A percentile compares a stretch with the other conserved stretches of the same genome.
Evolutionary conservation across 1,140 invertebrate genomes (phyloP).

Genomic region (Neocloeon triangulifer): DNA sequence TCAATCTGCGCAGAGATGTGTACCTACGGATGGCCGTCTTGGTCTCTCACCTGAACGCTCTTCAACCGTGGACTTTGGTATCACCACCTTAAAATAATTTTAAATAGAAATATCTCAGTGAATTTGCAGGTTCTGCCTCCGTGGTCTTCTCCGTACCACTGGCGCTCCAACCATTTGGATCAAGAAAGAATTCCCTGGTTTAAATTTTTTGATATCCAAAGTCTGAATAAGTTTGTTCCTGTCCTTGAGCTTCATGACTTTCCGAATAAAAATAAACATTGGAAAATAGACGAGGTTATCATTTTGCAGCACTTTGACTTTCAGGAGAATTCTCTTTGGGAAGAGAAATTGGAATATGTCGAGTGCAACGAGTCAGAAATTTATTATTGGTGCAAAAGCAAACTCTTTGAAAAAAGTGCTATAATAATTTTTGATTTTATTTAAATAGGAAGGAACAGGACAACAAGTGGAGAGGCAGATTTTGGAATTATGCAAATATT

Average conservation of each 20-base stretch:
- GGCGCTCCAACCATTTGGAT: constrained; percentile 35
- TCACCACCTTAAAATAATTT: too few relatives aligned
- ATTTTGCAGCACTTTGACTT: constrained; percentile 74
- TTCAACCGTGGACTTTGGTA: constrained; percentile 26
- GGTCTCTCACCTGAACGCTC: constrained; percentile 25
- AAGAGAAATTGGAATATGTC: constrained; percentile 52
- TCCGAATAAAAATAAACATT: constrained; percentile 30
- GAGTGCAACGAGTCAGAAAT: constrained; percentile 23
- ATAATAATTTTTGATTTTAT: too few relatives aligned
- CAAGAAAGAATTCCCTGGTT: constrained; percentile 45
- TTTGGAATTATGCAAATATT: constrained; percentile 40
- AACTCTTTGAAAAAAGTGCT: too few relatives aligned
- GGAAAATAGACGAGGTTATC: constrained; percentile 47
- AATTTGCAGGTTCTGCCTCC: constrained; percentile 56
- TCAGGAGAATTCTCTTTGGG: constrained; percentile 55
- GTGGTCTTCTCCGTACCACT: constrained; percentile 77
- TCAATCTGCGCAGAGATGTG: constrained; percentile 89
- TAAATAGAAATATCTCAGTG: background rate
- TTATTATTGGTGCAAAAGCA: too few relatives aligned
- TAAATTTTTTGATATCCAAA: constrained; percentile 66
- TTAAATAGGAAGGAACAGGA: constrained; percentile 14
- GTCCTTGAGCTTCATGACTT: constrained; percentile 76
- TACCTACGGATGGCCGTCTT: constrained; percentile 79
- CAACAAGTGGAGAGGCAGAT: constrained; percentile 20
- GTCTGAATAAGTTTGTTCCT: constrained; percentile 55